Evolutionary conservation across 2,888 invertebrate species (phyloP).

Genomic region (Uloborus plumipes): DNA sequence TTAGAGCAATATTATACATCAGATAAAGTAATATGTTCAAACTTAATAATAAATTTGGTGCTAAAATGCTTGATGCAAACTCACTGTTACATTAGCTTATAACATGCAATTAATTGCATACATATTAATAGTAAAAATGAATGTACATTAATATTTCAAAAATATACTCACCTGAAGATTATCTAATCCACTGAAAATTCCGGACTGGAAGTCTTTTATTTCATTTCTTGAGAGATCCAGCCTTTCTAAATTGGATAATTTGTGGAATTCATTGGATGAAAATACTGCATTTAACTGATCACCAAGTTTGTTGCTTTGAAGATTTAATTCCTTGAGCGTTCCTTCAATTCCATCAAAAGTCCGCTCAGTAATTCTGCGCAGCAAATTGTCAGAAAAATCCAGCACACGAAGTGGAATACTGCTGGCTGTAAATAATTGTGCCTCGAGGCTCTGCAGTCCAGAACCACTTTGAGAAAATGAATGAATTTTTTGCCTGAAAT

Average conservation of each 20-base stretch:
- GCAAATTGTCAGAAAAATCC: slow-evolving; percentile 86
- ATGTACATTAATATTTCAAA: neutral
- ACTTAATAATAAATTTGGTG: too few relatives aligned
- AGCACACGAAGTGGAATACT: slow-evolving; percentile 81
- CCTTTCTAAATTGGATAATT: slow-evolving; percentile 79
- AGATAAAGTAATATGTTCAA: too few relatives aligned
- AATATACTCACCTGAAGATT: slow-evolving; percentile 77
- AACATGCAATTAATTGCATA: too few relatives aligned
- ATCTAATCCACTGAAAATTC: slow-evolving; percentile 85
- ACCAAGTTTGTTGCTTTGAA: slow-evolving; percentile 87
- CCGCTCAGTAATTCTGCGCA: slow-evolving; percentile 83
- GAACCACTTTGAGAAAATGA: slow-evolving; percentile 83
- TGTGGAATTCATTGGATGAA: slow-evolving; percentile 86
- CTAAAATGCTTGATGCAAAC: too few relatives aligned
- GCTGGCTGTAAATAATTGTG: slow-evolving; percentile 78
- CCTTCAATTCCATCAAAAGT: slow-evolving; percentile 79
- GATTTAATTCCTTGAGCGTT: slow-evolving; percentile 79
- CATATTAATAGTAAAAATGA: too few relatives aligned
- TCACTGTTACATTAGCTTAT: too few relatives aligned
- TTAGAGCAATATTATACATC: too few relatives aligned
- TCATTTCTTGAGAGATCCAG: slow-evolving; percentile 86
- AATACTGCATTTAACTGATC: slow-evolving; percentile 92
- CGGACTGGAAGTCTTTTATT: slow-evolving; percentile 86
- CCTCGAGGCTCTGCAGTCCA: slow-evolving; percentile 79
- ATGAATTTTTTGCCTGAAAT: slow-evolving; percentile 77